These are phyloP conservation scores for Ennomos erosarius DNA, from an alignment of 2,888 invertebrate species.

Conservation along the genomic window DNA sequence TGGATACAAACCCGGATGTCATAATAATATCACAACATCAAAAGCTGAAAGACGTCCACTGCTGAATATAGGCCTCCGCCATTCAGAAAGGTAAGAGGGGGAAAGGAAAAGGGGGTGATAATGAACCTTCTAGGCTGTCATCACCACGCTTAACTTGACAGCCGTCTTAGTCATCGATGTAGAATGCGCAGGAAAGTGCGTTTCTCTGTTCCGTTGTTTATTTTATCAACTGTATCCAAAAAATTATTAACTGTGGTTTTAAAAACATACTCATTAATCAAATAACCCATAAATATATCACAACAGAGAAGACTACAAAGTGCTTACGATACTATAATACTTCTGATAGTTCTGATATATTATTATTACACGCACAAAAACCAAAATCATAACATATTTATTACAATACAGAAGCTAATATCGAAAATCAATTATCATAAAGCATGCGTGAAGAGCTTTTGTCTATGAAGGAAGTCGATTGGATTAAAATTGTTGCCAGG, in stretches of 20 bases:
- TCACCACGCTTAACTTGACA: too few relatives aligned
- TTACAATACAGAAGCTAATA: slow-evolving; percentile 27
- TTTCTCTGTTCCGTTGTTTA: too few relatives aligned
- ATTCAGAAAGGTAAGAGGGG: too few relatives aligned
- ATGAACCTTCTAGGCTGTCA: too few relatives aligned
- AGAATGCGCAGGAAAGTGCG: too few relatives aligned
- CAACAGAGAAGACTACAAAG: not conserved
- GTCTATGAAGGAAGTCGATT: slow-evolving; percentile 29
- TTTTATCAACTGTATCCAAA: too few relatives aligned
- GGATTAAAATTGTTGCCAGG: slow-evolving; percentile 27
- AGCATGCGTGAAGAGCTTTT: slow-evolving; percentile 22
- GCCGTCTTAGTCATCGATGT: too few relatives aligned
- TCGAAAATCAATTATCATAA: slow-evolving; percentile 27
- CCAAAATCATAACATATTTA: slow-evolving; percentile 7
- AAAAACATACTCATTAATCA: slow-evolving; percentile 1
- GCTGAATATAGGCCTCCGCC: too few relatives aligned
- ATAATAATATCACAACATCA: too few relatives aligned
- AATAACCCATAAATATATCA: slow-evolving; percentile 17
- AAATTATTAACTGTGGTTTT: not conserved
- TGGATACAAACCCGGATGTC: too few relatives aligned
- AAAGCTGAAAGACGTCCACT: too few relatives aligned
- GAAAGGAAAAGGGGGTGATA: too few relatives aligned
- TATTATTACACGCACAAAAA: slow-evolving; percentile 13
- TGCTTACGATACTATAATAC: slow-evolving; percentile 2
- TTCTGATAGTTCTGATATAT: slow-evolving; percentile 8